phyloP scores from a whole-genome alignment of 1,140 invertebrate genomes.

The Anoplolepis gracilipes region DNA sequence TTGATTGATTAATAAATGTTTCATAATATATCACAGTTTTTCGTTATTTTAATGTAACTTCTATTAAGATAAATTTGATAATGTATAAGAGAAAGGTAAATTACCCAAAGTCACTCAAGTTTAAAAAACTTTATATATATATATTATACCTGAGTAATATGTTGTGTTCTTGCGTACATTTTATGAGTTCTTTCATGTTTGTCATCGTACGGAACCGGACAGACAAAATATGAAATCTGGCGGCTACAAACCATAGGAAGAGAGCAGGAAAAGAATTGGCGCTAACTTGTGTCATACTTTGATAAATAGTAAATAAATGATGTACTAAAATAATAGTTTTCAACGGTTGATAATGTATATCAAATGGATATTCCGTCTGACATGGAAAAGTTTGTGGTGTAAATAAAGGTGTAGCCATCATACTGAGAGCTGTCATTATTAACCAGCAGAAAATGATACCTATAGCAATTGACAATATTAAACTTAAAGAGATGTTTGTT shows the following conservation, averaged over 20 bases:
- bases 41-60: too few species aligned
- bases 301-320: conserved; percentile 22
- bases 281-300: conserved; percentile 22
- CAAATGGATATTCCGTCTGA: conserved; percentile 44
- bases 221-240: conserved; percentile 58
- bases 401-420: conserved; percentile 65
- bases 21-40: too few species aligned
- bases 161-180: conserved; percentile 39
- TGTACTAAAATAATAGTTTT: conserved; percentile 22
- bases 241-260: conserved; percentile 55
- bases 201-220: conserved; percentile 15
- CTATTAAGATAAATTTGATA: too few species aligned
- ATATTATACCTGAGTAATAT: conserved; percentile 55
- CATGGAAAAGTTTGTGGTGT: conserved; percentile 43
- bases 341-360: conserved; percentile 14
- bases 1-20: too few species aligned
- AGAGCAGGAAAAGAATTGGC: conserved; percentile 41
- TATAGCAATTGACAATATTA: conserved; percentile 6
- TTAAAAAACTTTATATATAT: neutral
- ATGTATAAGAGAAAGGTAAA: too few species aligned
- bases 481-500: neutral
- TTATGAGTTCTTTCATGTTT: neutral
- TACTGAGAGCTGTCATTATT: conserved; percentile 44
- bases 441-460: conserved; percentile 24
- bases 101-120: too few species aligned